Evolutionary conservation across 2,888 invertebrate species (phyloP), one percentile per base, ranked within the genome.

Genomic region (Imbricaverruca yamaguchii): DNA sequence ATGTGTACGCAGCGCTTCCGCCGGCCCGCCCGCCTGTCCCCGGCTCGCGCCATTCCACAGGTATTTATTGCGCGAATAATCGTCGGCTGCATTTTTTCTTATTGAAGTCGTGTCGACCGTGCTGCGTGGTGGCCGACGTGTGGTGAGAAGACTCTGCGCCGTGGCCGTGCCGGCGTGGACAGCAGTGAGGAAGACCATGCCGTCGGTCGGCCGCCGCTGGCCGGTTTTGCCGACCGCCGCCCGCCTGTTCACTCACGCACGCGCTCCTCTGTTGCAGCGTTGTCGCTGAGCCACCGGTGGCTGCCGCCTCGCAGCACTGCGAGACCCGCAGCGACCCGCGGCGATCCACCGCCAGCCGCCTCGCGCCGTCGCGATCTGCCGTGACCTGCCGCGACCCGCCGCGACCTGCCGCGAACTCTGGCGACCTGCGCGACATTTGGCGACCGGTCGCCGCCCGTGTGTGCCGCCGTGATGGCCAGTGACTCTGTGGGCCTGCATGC

Each of bases 201-300:
- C 53, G 74, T 12, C 7, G 2, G 10, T 15, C 9, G 74, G 74
- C 74, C 74, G 74, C 53, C 18, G 18, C 9, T 1, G 74, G 10
- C 74, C 74, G 74, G 74, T 74, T 74, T 74, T 74, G 74, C 74
- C 74, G 74, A 55, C 21, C 74, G 53, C 69, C 39, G 69, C 69
- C 7, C 39, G 39, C 69, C 39, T 13, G 39, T 39, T 12, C 63
- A 25, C 23, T 21, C 15, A 23, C 25, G 25, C 25, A 13, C 13
- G 39, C 15, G 39, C 25, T 18, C 69, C 69, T 69, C 15, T 15
- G 69, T 69, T 69, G 13, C 69, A 69, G 69, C 15, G 61, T 39
- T 39, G 39, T 39, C 39, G 39, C 39, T 39, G 39, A 39, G 39
- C 39, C 39, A 39, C 39, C 39, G 39, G 39, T 39, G 39, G 39